phyloP scores from a whole-genome alignment of 2,113 vertebrate species.

The Calidris pygmaea region DNA sequence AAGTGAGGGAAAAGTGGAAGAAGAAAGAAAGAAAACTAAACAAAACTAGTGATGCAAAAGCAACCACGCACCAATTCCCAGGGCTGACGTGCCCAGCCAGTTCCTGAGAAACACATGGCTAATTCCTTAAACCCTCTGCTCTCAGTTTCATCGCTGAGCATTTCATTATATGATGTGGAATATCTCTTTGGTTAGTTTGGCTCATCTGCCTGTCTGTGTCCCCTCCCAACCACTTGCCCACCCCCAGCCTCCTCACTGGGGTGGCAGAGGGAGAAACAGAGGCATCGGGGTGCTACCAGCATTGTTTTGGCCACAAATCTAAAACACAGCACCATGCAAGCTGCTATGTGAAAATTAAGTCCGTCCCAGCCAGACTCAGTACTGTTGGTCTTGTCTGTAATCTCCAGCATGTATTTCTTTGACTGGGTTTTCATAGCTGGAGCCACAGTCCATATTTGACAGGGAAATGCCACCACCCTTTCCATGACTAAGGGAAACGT shows the following conservation, averaged over 20 bases:
- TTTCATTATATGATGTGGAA: rapidly evolving
- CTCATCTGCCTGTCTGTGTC: not conserved
- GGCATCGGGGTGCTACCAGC: not conserved
- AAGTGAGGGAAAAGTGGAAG: not conserved
- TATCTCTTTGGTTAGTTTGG: not conserved
- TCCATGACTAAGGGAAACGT: not conserved
- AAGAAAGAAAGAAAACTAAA: not conserved
- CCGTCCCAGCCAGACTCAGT: not conserved
- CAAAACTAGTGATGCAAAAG: not conserved
- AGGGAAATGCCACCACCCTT: not conserved
- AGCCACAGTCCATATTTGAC: not conserved
- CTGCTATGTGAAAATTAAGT: not conserved
- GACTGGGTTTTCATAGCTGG: not conserved
- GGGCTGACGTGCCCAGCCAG: too few species aligned
- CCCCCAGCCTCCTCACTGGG: rapidly evolving
- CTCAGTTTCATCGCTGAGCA: not conserved
- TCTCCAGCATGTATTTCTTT: not conserved
- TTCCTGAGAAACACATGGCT: not conserved
- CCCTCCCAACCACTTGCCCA: not conserved
- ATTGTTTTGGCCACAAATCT: not conserved
- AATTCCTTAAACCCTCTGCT: rapidly evolving
- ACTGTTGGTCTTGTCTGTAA: not conserved
- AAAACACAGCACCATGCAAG: not conserved
- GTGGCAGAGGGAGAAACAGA: not conserved
- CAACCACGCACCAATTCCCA: not conserved